Conservation (phyloP, 1,140 invertebrate genomes). For the Ostrea edulis region DNA sequence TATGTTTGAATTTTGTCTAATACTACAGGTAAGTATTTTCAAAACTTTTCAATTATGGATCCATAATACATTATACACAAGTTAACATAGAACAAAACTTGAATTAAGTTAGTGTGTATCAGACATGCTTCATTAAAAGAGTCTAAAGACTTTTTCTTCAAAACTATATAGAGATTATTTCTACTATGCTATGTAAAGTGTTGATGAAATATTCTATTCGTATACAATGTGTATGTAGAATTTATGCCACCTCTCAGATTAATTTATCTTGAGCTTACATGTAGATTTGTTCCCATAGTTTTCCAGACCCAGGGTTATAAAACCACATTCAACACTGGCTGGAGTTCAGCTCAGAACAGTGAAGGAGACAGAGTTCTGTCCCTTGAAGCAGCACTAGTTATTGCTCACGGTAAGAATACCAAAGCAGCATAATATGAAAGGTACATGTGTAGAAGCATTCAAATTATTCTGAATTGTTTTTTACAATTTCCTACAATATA, state of each 20-base stretch:
- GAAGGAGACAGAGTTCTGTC: conserved; percentile 96
- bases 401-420: conserved; percentile 87
- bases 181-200: background rate
- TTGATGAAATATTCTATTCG: background rate
- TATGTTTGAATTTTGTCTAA: background rate
- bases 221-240: background rate
- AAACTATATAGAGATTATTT: no score
- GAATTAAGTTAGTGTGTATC: no score
- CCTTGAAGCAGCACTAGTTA: conserved; percentile 95
- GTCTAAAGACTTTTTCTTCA: no score
- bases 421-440: background rate
- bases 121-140: no score
- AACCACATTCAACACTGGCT: conserved; percentile 90
- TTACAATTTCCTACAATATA: no score
- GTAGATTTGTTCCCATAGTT: conserved; percentile 37
- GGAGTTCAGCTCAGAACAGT: conserved; percentile 95
- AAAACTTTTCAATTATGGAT: background rate
- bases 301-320: conserved; percentile 48
- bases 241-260: background rate
- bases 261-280: background rate
- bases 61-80: background rate
- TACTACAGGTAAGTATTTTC: background rate
- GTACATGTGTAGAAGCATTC: no score
- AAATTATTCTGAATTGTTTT: no score
- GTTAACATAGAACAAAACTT: no score